Base-by-base conservation (phyloP, 2,797 vertebrate genomes). In the Epinephelus malabaricus region DNA sequence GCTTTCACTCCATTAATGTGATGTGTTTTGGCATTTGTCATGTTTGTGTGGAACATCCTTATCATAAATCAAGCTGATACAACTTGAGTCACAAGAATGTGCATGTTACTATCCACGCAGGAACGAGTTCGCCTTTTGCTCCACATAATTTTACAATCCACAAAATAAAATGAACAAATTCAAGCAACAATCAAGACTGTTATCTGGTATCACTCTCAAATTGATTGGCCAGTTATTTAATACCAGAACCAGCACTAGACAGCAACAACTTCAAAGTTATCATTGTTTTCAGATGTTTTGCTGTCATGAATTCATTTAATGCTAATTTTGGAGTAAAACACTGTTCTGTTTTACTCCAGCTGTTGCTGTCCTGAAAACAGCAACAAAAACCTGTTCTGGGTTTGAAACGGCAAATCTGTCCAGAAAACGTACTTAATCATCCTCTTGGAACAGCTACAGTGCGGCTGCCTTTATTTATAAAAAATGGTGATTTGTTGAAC, bases 21-120 rank as follows among this genome's bases (percentile, higher is more conserved):
- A 69, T 72, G 18, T 63, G 15, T 49, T 83, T 63, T 49, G 53
- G 27, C 15, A 19, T 66, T 70, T 56, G 83, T 83, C 53, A 73
- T 53, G 18, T 4, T 8, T 62, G 7, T 51, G 50, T 34, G 19
- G n/a, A 46, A 17, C 43, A 18, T 11, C 46, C 13, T 59, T 59
- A 15, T 30, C 25, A 47, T 59, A 49, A 64, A 54, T n/a, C 45
- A 45, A 7, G 27, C 51, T 47, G 7, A 30, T 43, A 40, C 11
- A 47, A 7, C 19, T 30, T 34, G 23, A 47, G 53, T 46, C 5
- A 23, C 19, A 38, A 9, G 15, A 51, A 49, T 27, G 5, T 23
- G 40, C 40, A 11, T 34, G 58, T 23, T 19, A 38, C 63, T 38
- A 15, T 55, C 8, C 38, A 34, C 47, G 7, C 2, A 34, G 23